Evolutionary conservation across 64 coral and sea anemone genomes (phyloP).

Genomic region (Dendronephthya gigantea): DNA sequence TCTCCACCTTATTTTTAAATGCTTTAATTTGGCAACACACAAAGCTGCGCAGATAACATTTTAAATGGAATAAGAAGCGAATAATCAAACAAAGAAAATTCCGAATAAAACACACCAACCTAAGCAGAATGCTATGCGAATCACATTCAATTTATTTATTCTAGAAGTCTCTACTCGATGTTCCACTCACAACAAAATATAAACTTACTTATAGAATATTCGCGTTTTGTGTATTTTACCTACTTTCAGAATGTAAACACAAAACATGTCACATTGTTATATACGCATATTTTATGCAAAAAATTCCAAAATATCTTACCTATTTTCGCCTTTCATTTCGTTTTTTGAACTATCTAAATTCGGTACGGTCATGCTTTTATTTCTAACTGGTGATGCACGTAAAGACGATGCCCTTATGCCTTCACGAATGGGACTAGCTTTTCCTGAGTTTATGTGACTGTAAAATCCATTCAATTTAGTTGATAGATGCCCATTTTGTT

Average conservation of each 20-base stretch:
- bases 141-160: background rate
- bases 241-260: background rate
- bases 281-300: background rate
- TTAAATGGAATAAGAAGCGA: too few relatives aligned
- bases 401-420: background rate
- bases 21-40: too few relatives aligned
- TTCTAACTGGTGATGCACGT: background rate
- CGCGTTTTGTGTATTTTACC: too few relatives aligned
- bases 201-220: background rate
- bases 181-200: background rate
- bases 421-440: background rate
- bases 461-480: background rate
- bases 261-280: background rate
- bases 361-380: background rate
- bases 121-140: background rate
- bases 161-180: background rate
- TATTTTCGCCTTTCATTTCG: background rate
- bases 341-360: background rate
- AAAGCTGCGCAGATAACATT: too few relatives aligned
- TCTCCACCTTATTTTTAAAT: too few relatives aligned
- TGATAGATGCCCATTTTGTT: background rate
- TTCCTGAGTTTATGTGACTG: background rate
- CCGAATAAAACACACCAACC: too few relatives aligned
- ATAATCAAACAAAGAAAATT: too few relatives aligned
- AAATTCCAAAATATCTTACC: background rate